Base-by-base conservation (phyloP, 1,140 invertebrate genomes). In the Adoxophyes honmai region DNA sequence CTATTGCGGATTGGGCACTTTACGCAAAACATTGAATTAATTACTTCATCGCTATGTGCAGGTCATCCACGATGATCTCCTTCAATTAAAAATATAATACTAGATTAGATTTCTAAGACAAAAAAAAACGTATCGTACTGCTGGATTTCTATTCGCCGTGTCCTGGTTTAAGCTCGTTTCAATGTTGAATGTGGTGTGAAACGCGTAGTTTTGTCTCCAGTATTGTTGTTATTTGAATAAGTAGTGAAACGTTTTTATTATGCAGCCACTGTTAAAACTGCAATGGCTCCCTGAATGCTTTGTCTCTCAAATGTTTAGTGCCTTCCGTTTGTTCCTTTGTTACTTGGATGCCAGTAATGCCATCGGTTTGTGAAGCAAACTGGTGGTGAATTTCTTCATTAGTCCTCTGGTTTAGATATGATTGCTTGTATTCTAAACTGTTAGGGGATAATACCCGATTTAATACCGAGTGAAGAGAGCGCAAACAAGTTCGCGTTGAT, bases 171-270 rank as follows among this genome's bases (percentile, higher is more conserved):
- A 34, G 13, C 21, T 18, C 36, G 34, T 56, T 63, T 56, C 56
- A 28, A 38, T 54, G 18, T 16, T 34, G 21, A 60, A 38, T 37
- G 39, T 35, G 9, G 44, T 34, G 54, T 60, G 55, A 64, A 57
- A 64, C 15, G 37, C 54, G 62, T 34, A 39, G 35, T 67, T 57
- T 59, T 60, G 57, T 66, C 21, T 28, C 52, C 34, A 59, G 42
- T 71, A 11, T 52, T 58, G 52, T 63, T 61, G 58, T 58, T 60
- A 48, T 63, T 53, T 59, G 58, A 67, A 64, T 62, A 56, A 48
- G 28, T 48, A 48, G 42, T 48, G 42, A 48, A 48, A 48, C 42
- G 52, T 37, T 37, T 54, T 21, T 54, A 52, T 52, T 52, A 35
- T 54, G 34, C 52, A 21, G 34, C 35, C 21, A 48, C 42, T 48